Conservation (phyloP, 2,113 vertebrate species). For the Atractosteus spatula region DNA sequence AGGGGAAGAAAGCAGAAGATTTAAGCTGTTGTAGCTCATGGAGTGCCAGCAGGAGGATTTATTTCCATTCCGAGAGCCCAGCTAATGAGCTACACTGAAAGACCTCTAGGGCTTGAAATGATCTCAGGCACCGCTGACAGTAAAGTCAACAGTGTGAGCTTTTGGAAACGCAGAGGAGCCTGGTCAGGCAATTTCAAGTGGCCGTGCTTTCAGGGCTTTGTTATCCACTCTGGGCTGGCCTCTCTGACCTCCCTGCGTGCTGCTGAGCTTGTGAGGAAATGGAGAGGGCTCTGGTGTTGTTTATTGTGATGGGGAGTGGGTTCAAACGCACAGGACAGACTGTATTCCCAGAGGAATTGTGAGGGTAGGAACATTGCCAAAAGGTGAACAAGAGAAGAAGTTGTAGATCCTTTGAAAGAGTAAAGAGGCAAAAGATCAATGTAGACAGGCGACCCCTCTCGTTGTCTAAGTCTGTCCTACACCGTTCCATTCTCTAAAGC, state of each 20-base stretch:
- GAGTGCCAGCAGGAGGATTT: conserved; percentile 57
- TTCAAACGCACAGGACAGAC: conserved; percentile 56
- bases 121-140: conserved; percentile 69
- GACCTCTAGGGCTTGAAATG: conserved; percentile 64
- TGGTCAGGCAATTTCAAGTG: conserved; percentile 67
- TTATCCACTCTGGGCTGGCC: conserved; percentile 71
- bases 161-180: conserved; percentile 52
- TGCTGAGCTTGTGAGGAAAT: conserved; percentile 63
- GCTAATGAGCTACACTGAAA: conserved; percentile 38
- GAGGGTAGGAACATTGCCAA: conserved; percentile 43
- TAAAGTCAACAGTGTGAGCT: conserved; percentile 71
- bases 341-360: conserved; percentile 60
- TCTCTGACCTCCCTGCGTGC: conserved; percentile 60
- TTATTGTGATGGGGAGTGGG: conserved; percentile 59
- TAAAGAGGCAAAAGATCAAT: conserved; percentile 47
- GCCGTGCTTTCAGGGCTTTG: conserved; percentile 67
- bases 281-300: conserved; percentile 62
- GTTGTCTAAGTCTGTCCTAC: conserved; percentile 45
- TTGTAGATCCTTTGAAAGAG: conserved; percentile 40
- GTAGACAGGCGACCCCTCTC: conserved; percentile 53
- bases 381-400: conserved; percentile 50
- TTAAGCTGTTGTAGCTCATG: conserved; percentile 15
- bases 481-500: conserved; percentile 36
- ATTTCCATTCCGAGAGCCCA: conserved; percentile 59
- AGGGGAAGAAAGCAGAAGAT: background rate